Evolutionary conservation across 2,888 invertebrate genomes (phyloP).

Genomic region (Danaus chrysippus): DNA sequence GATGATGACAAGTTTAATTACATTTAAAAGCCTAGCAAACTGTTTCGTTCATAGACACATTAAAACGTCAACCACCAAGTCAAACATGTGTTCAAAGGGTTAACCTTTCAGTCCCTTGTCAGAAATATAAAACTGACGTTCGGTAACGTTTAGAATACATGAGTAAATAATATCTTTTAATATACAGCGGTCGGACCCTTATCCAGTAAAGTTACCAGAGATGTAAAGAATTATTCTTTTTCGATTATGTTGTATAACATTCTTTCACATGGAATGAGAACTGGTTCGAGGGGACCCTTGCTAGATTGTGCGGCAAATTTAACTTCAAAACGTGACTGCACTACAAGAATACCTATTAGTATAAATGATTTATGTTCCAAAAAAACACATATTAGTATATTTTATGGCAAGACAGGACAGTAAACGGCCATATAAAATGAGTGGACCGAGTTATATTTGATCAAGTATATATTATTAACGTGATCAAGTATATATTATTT

Average conservation of each 20-base stretch:
- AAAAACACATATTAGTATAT: conserved; percentile 28
- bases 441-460: neutral
- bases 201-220: conserved; percentile 57
- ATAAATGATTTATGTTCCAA: conserved; percentile 22
- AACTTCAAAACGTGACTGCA: conserved; percentile 33
- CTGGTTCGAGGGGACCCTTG: conserved; percentile 32
- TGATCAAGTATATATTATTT: too few relatives aligned
- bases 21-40: conserved; percentile 31
- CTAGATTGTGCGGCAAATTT: conserved; percentile 33
- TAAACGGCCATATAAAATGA: neutral
- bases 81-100: conserved; percentile 48
- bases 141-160: conserved; percentile 52
- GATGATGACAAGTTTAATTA: conserved; percentile 32
- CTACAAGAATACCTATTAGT: conserved; percentile 22
- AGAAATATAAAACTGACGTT: conserved; percentile 68
- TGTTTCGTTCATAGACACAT: conserved; percentile 43
- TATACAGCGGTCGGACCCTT: conserved; percentile 62
- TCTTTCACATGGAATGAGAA: conserved; percentile 36
- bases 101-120: conserved; percentile 58
- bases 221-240: conserved; percentile 61
- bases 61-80: conserved; percentile 41
- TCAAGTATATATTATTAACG: too few relatives aligned
- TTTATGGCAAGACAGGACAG: conserved; percentile 28
- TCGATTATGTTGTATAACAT: conserved; percentile 59
- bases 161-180: conserved; percentile 74